Percentiles rank a stretch among this genome's conserved stretches.
phyloP scores from a whole-genome alignment of 2,797 vertebrate genomes.

The Hybognathus amarus region DNA sequence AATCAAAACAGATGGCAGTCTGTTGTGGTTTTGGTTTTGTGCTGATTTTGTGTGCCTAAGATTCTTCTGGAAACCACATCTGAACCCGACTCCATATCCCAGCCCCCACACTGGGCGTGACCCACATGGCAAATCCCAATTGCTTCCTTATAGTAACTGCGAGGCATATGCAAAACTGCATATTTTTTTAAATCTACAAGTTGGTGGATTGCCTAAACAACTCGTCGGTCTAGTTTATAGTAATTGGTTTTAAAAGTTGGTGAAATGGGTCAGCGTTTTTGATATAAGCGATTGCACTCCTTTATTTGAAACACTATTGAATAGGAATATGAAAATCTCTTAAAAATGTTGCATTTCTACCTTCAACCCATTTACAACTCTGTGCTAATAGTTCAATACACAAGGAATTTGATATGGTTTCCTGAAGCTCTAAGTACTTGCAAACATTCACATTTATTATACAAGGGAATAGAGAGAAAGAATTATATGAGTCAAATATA shows the following conservation, averaged over 20 bases:
- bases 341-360: not conserved
- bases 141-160: slow-evolving; percentile 24
- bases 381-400: not conserved
- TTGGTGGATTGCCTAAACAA: not conserved
- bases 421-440: not conserved
- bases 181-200: not conserved
- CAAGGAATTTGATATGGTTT: not conserved
- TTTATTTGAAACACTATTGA: not conserved
- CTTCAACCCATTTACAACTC: not conserved
- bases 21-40: slow-evolving; percentile 49
- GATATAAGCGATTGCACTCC: not conserved
- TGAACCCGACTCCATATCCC: slow-evolving; percentile 23
- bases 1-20: slow-evolving; percentile 40
- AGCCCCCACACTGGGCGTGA: slow-evolving; percentile 47
- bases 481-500: not conserved
- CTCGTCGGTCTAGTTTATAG: not conserved
- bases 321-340: not conserved
- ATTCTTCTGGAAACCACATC: slow-evolving; percentile 52
- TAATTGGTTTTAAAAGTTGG: not conserved
- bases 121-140: slow-evolving; percentile 49
- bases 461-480: not conserved
- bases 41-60: slow-evolving; percentile 42
- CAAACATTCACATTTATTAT: not conserved
- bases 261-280: not conserved
- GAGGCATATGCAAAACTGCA: not conserved